phyloP scores from a whole-genome alignment of 2,888 invertebrate genomes.

The Eupithecia dodoneata region DNA sequence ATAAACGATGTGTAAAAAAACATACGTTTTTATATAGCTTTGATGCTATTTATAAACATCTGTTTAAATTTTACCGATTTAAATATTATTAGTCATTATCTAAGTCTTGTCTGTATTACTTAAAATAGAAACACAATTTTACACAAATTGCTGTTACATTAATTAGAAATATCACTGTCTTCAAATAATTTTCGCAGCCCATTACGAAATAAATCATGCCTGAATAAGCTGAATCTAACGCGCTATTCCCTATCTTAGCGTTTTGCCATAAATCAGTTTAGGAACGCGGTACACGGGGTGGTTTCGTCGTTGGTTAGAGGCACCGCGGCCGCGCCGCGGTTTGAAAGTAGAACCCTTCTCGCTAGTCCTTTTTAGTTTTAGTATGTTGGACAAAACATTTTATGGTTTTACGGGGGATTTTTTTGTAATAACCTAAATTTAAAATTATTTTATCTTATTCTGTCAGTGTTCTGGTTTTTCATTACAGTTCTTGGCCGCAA shows the following conservation, averaged over 20 bases:
- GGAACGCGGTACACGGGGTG: conserved; percentile 16
- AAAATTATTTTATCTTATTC: background rate
- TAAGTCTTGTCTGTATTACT: background rate
- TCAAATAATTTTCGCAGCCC: conserved; percentile 31
- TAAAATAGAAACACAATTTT: background rate
- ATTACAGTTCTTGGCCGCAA: too few relatives aligned
- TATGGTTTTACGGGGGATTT: background rate
- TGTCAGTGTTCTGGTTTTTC: too few relatives aligned
- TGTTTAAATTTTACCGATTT: too few relatives aligned
- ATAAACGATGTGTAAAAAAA: too few relatives aligned
- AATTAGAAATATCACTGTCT: conserved; percentile 21
- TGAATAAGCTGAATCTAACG: conserved; percentile 34
- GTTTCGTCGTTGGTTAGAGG: background rate
- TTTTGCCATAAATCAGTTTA: conserved; percentile 34
- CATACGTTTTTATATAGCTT: too few relatives aligned
- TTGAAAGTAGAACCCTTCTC: background rate
- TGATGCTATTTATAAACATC: too few relatives aligned
- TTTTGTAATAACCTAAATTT: background rate
- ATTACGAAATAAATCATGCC: conserved; percentile 32
- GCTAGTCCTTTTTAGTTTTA: background rate
- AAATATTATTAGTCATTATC: background rate
- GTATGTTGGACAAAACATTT: background rate
- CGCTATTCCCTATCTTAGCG: conserved; percentile 32
- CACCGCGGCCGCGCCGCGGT: background rate
- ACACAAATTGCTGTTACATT: conserved; percentile 14